phyloP scores from a whole-genome alignment of 2,888 invertebrate species.

The Rotaria socialis region DNA sequence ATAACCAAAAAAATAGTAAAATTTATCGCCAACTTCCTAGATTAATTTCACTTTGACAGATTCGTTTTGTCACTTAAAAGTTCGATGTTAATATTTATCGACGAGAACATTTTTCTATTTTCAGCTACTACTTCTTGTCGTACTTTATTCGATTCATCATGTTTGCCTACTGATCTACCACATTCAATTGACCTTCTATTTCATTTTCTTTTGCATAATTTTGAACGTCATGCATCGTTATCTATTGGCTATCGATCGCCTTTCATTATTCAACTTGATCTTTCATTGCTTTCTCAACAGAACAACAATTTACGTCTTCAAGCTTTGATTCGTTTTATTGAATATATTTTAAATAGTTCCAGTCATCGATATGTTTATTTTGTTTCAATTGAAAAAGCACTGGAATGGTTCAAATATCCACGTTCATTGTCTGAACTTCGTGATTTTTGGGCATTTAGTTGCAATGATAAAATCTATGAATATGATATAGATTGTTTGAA shows the following conservation, averaged over 20 bases:
- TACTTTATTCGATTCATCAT: conserved; percentile 8
- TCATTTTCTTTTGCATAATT: conserved; percentile 4
- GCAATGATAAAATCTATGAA: conserved; percentile 39
- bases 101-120: not conserved
- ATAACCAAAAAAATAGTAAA: too few relatives aligned
- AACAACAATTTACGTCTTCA: conserved; percentile 9
- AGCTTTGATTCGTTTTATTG: conserved; percentile 42
- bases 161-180: not conserved
- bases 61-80: too few relatives aligned
- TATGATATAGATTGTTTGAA: conserved; percentile 41
- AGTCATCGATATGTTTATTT: conserved; percentile 39
- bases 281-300: conserved; percentile 37
- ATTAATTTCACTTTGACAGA: too few relatives aligned
- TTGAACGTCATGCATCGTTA: not conserved
- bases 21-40: too few relatives aligned
- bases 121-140: not conserved
- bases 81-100: too few relatives aligned
- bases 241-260: conserved; percentile 23
- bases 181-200: not conserved
- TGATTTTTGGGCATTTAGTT: conserved; percentile 43
- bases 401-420: conserved; percentile 46
- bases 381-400: conserved; percentile 39
- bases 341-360: conserved; percentile 5
- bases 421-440: conserved; percentile 28
- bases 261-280: conserved; percentile 41